Conservation (phyloP, 2,797 vertebrate species). For the Pogonophryne albipinna region DNA sequence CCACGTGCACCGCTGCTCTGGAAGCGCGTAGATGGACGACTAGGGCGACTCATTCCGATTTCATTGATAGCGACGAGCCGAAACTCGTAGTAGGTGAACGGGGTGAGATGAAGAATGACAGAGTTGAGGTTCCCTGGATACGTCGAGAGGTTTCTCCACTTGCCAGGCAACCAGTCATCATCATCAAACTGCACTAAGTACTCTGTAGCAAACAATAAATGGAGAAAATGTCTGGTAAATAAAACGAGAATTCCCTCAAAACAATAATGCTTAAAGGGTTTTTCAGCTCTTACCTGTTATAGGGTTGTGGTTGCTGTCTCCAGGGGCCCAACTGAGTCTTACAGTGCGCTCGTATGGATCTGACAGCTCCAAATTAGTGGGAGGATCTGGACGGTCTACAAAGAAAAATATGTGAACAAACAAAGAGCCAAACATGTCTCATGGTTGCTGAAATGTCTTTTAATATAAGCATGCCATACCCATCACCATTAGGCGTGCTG, state of each 20-base stretch:
- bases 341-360: slow-evolving; percentile 94
- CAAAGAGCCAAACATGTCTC: not conserved
- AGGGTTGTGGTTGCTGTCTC: slow-evolving; percentile 93
- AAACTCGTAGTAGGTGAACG: slow-evolving; percentile 96
- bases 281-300: slow-evolving; percentile 87
- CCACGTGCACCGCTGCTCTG: slow-evolving; percentile 94
- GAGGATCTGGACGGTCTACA: slow-evolving; percentile 91
- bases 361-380: slow-evolving; percentile 91
- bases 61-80: slow-evolving; percentile 93
- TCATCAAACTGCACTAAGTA: slow-evolving; percentile 96
- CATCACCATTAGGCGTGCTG: slow-evolving; percentile 92
- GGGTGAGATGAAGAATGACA: slow-evolving; percentile 89
- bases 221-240: not conserved
- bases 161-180: slow-evolving; percentile 90
- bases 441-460: not conserved
- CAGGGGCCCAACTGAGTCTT: slow-evolving; percentile 92
- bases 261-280: not conserved
- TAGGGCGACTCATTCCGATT: slow-evolving; percentile 93
- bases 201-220: slow-evolving; percentile 78
- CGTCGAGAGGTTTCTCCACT: slow-evolving; percentile 93
- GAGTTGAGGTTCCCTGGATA: slow-evolving; percentile 94
- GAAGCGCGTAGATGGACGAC: slow-evolving; percentile 90
- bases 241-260: not conserved
- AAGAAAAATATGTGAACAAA: slow-evolving; percentile 10
- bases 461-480: slow-evolving; percentile 81